These are phyloP conservation scores for Rhodophaea formosa DNA, from an alignment of 2,888 invertebrate genomes.

Conservation along the genomic window DNA sequence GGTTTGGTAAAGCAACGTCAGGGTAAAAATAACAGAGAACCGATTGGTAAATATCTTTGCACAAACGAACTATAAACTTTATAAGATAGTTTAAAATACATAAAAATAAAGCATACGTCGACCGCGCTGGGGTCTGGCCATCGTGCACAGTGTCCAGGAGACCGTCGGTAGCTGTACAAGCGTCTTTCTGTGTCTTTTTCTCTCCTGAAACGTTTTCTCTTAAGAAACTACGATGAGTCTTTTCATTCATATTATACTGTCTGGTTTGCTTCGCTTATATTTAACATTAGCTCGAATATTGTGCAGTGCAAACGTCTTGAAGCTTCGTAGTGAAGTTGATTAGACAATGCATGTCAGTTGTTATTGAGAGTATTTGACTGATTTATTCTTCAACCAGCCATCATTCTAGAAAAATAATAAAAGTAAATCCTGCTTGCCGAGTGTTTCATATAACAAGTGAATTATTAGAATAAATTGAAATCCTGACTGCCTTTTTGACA, in stretches of 20 bases:
- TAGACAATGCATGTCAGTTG: conserved; percentile 10
- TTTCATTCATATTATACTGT: conserved; percentile 48
- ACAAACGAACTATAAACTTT: conserved; percentile 57
- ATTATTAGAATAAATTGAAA: no score
- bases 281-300: background rate
- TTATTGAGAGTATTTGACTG: conserved; percentile 1
- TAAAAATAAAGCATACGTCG: conserved; percentile 64
- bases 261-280: conserved; percentile 21
- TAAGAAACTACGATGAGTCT: conserved; percentile 42
- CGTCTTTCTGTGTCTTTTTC: conserved; percentile 33
- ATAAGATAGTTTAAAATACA: conserved; percentile 54
- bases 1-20: conserved; percentile 48
- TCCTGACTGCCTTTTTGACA: no score
- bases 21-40: conserved; percentile 46
- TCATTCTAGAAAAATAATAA: background rate
- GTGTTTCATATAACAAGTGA: background rate
- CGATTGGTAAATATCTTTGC: conserved; percentile 51
- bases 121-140: conserved; percentile 38
- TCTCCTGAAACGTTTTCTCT: conserved; percentile 40
- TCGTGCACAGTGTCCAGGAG: conserved; percentile 35
- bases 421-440: background rate
- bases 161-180: conserved; percentile 34
- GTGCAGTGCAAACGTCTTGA: background rate
- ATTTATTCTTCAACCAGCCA: conserved; percentile 18
- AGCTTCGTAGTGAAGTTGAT: conserved; percentile 7